phyloP scores from a whole-genome alignment of 92 coral and sea anemone genomes.

The Phenganax subtilis region DNA sequence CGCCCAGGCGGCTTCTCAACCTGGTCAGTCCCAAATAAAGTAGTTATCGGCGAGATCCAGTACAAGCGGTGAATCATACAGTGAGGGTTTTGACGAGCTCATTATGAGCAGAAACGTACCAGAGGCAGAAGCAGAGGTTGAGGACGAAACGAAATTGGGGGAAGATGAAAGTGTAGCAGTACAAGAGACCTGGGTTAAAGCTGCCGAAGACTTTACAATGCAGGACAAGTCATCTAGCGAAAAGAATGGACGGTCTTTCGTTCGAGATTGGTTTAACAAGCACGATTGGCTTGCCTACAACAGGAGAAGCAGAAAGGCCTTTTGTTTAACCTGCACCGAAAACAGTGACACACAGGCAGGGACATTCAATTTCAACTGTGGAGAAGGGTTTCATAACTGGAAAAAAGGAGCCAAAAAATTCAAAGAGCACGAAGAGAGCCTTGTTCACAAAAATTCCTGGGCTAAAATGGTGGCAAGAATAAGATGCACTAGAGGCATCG shows the following conservation, averaged over 20 bases:
- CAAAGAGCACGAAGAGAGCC: constrained; percentile 29
- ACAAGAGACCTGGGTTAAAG: constrained; percentile 14
- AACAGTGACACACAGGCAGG: constrained; percentile 27
- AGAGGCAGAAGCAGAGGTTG: too few relatives aligned
- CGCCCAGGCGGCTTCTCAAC: constrained; percentile 2
- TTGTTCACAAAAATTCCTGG: constrained; percentile 16
- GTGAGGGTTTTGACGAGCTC: neutral
- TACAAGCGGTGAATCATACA: neutral
- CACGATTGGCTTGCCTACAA: constrained; percentile 27
- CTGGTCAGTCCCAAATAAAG: neutral
- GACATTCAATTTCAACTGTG: constrained; percentile 8
- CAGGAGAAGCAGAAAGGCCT: constrained; percentile 13
- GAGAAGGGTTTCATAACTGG: constrained; percentile 22
- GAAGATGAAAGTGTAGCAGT: neutral
- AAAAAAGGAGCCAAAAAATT: constrained; percentile 26
- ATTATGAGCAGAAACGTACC: neutral
- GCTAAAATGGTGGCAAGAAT: neutral
- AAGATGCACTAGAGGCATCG: neutral
- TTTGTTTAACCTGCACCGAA: constrained; percentile 14
- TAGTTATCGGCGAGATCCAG: neutral
- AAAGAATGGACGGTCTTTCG: constrained; percentile 14
- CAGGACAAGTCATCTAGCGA: neutral
- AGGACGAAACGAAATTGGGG: neutral
- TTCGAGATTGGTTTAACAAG: constrained; percentile 14
- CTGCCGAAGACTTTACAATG: constrained; percentile 7